Conservation (phyloP, 2,888 invertebrate genomes). For the Dynastes hyllus region DNA sequence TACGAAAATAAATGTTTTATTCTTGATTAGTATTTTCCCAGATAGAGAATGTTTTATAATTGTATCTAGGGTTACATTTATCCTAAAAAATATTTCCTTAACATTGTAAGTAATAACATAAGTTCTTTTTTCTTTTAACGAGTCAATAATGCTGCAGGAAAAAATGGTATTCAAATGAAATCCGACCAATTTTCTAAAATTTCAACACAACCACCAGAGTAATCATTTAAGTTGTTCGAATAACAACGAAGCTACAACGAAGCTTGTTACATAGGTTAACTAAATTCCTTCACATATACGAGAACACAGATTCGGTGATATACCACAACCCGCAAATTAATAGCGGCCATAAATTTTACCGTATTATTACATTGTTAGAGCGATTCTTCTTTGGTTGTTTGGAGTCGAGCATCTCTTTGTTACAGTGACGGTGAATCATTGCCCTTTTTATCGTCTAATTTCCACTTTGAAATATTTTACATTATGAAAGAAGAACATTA, state of each 20-base stretch:
- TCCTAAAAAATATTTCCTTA: no score
- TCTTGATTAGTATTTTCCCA: no score
- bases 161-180: not conserved
- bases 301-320: constrained; percentile 46
- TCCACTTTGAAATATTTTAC: constrained; percentile 57
- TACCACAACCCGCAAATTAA: constrained; percentile 54
- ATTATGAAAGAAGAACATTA: constrained; percentile 32
- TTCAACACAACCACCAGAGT: constrained; percentile 24
- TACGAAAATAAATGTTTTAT: no score
- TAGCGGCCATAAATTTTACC: constrained; percentile 57
- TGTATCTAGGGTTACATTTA: no score
- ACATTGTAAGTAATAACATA: no score
- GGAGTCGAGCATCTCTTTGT: constrained; percentile 51
- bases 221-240: constrained; percentile 28
- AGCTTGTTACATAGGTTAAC: constrained; percentile 20
- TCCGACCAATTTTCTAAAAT: constrained; percentile 26
- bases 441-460: constrained; percentile 56
- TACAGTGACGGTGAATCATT: constrained; percentile 55
- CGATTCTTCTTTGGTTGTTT: constrained; percentile 55
- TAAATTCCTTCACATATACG: constrained; percentile 36
- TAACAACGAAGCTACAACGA: not conserved
- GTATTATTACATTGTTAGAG: constrained; percentile 58
- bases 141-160: no score
- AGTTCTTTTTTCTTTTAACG: no score
- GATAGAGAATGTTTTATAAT: no score